Evolutionary conservation across 2,888 invertebrate species (phyloP).

Genomic region (Julus scandinavius): DNA sequence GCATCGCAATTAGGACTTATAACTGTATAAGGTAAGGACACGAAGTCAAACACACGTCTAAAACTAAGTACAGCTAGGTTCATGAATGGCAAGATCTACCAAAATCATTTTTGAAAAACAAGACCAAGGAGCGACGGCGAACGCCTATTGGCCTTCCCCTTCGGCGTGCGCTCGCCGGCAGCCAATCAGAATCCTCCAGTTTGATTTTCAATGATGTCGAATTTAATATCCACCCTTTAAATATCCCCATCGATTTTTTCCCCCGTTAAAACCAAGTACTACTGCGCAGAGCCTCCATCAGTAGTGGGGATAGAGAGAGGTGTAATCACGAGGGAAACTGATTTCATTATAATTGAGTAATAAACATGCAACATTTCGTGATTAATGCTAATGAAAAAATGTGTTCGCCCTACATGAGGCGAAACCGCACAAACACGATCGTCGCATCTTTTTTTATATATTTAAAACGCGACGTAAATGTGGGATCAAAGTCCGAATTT

Average conservation of each 20-base stretch:
- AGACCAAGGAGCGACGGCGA: background rate
- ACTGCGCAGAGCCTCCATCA: background rate
- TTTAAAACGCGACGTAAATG: background rate
- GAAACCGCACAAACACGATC: conserved; percentile 26
- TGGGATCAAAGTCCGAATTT: background rate
- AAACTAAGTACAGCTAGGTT: background rate
- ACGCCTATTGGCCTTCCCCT: background rate
- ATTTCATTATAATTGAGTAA: conserved; percentile 45
- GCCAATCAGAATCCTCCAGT: background rate
- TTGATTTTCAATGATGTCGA: conserved; percentile 42
- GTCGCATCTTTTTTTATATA: background rate
- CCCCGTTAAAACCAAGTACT: background rate
- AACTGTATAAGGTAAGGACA: background rate
- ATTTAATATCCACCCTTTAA: conserved; percentile 40
- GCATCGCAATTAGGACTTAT: background rate
- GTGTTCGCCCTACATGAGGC: conserved; percentile 33
- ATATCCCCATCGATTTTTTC: conserved; percentile 32
- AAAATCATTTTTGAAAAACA: conserved; percentile 40
- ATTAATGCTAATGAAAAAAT: conserved; percentile 39
- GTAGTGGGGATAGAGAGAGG: conserved; percentile 16
- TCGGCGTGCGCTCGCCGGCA: background rate
- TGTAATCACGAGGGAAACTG: conserved; percentile 24
- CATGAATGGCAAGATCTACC: conserved; percentile 3
- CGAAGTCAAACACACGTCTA: background rate
- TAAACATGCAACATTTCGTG: conserved; percentile 45